Evolutionary conservation across 2,888 invertebrate genomes (phyloP), one percentile per base, ranked within the genome.

Genomic region (Sphecodes monilicornis): DNA sequence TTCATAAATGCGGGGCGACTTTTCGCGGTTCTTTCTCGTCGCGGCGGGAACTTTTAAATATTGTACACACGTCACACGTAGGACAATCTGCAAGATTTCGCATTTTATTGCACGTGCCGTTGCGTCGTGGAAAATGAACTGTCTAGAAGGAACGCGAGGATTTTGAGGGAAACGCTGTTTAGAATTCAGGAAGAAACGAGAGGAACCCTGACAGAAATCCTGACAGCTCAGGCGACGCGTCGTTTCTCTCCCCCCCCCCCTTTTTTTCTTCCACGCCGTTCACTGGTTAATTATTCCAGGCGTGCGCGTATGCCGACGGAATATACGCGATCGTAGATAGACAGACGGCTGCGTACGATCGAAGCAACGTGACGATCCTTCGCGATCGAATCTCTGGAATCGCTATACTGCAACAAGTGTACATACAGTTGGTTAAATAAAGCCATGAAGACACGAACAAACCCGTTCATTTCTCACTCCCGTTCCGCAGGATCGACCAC

Each of bases 221-320:
- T 60, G 84, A 46, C 72, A 39, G 54, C 60, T 43, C 43, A 71
- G 54, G 29, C 26, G 43, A 36, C 60, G 39, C 64, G 70, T n/a
- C 68, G 66, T 76, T 32, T 46, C 66, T 70, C 60, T 72, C 43
- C 78, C 72, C 41, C 66, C 66, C 60, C 76, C 43, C 78, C 72
- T 57, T 66, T 71, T 71, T 71, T 85, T 79, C 76, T 66, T 36
- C 22, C 77, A 50, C 66, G 41, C 18, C 76, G 60, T 70, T 79
- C 86, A 77, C 90, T 91, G 88, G 91, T 91, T 91, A 90, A 91
- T 91, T 91, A 91, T 91, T 91, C 91, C 84, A 80, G 64, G 87
- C 86, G 89, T 88, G 82, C 74, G 41, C 84, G 87, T 91, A 90
- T 87, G 88, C 90, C 89, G 78, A 85, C 85, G 88, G 89, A 87